Evolutionary conservation across 1,140 invertebrate genomes (phyloP).

Genomic region (Matsumurasca onukii): DNA sequence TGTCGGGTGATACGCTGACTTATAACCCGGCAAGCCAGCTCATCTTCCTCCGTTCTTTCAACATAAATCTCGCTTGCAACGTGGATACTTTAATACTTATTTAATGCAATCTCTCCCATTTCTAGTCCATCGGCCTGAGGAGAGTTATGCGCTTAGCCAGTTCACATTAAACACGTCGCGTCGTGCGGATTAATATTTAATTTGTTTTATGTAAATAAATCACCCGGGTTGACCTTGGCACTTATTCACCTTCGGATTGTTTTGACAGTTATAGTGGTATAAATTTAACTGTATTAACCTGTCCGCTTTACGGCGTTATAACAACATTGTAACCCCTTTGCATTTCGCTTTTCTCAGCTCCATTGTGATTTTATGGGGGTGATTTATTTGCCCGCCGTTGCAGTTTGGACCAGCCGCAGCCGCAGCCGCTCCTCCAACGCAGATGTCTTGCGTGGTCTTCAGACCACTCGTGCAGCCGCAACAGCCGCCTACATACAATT

Average conservation of each 20-base stretch:
- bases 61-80: conserved; percentile 1
- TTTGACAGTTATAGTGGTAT: conserved; percentile 17
- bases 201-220: conserved; percentile 24
- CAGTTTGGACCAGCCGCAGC: conserved; percentile 1
- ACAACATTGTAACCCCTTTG: conserved; percentile 18
- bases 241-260: background rate
- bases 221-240: background rate
- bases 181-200: conserved; percentile 21
- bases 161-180: conserved; percentile 7
- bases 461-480: no score
- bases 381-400: conserved; percentile 12
- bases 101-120: conserved; percentile 14
- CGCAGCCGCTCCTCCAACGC: background rate
- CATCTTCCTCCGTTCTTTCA: background rate
- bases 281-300: conserved; percentile 26
- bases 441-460: no score
- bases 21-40: no score
- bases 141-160: background rate
- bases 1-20: no score
- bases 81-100: background rate
- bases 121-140: background rate
- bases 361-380: conserved; percentile 17
- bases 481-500: no score
- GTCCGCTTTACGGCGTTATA: conserved; percentile 14
- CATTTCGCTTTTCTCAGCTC: conserved; percentile 16